These are phyloP conservation scores for Meteorus sp. DNA, from an alignment of 1,140 invertebrate genomes.

Conservation along the genomic window DNA sequence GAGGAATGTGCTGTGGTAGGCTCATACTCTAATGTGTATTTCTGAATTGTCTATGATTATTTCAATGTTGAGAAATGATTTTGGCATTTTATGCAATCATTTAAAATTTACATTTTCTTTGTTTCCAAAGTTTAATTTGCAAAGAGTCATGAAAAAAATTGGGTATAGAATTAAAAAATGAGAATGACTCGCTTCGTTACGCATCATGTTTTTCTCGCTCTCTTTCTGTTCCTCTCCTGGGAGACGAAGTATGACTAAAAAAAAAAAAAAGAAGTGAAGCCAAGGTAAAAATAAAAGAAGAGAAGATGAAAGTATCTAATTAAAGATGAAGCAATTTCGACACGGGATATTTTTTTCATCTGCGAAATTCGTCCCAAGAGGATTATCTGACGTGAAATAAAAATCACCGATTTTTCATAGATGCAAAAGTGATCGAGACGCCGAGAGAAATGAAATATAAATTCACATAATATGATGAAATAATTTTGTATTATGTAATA, in stretches of 20 bases:
- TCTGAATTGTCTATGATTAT: too few relatives aligned
- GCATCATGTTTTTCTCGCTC: conserved; percentile 49
- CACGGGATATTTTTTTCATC: too few relatives aligned
- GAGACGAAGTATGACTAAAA: conserved; percentile 4
- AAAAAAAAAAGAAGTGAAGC: conserved; percentile 24
- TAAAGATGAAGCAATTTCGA: conserved; percentile 42
- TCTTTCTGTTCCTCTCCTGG: conserved; percentile 44
- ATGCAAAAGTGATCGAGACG: too few relatives aligned
- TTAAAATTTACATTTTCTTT: too few relatives aligned
- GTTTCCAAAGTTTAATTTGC: conserved; percentile 1
- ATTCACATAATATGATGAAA: too few relatives aligned
- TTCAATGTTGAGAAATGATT: too few relatives aligned
- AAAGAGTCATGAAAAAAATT: too few relatives aligned
- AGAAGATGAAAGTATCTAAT: conserved; percentile 51
- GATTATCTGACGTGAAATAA: not conserved
- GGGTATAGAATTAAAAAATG: not conserved
- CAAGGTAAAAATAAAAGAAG: not conserved
- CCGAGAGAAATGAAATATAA: too few relatives aligned
- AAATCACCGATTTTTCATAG: too few relatives aligned
- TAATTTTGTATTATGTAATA: too few relatives aligned
- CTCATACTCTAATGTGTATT: too few relatives aligned
- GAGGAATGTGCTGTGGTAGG: conserved; percentile 1
- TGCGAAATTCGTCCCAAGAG: not conserved
- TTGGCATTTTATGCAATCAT: too few relatives aligned
- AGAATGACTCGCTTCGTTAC: conserved; percentile 35